Percentiles rank a stretch among this genome's conserved stretches.
phyloP scores from a whole-genome alignment of 1,140 invertebrate genomes.

The Physella acuta region DNA sequence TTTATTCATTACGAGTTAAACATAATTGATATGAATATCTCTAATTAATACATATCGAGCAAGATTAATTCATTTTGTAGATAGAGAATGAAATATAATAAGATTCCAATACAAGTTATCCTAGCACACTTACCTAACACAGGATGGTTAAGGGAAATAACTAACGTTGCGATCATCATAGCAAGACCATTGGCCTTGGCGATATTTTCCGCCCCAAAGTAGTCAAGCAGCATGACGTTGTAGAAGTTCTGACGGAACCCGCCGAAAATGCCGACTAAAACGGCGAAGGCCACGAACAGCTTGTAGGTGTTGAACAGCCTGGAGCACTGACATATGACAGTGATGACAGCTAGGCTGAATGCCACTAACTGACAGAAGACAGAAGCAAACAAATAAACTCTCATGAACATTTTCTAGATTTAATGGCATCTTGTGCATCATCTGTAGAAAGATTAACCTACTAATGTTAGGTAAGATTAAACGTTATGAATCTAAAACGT shows the following conservation, averaged over 20 bases:
- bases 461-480: too few relatives aligned
- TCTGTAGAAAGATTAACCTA: neutral
- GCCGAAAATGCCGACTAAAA: constrained; percentile 29
- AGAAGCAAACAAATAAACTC: neutral
- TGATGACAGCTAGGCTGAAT: constrained; percentile 3
- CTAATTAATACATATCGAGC: too few relatives aligned
- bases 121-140: neutral
- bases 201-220: constrained; percentile 27
- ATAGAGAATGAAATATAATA: too few relatives aligned
- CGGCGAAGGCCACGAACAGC: constrained; percentile 21
- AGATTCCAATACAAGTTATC: too few relatives aligned
- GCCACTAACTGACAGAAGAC: neutral
- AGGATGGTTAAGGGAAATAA: neutral
- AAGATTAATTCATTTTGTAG: too few relatives aligned
- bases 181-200: constrained; percentile 27
- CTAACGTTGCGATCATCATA: neutral
- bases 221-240: constrained; percentile 27
- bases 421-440: neutral
- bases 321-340: neutral
- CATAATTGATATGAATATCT: too few relatives aligned
- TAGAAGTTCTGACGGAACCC: constrained; percentile 26
- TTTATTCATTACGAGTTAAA: too few relatives aligned
- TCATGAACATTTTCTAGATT: neutral
- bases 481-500: too few relatives aligned
- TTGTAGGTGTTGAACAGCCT: constrained; percentile 19